phyloP scores from a whole-genome alignment of 2,888 invertebrate genomes.

The Emmelina monodactyla region DNA sequence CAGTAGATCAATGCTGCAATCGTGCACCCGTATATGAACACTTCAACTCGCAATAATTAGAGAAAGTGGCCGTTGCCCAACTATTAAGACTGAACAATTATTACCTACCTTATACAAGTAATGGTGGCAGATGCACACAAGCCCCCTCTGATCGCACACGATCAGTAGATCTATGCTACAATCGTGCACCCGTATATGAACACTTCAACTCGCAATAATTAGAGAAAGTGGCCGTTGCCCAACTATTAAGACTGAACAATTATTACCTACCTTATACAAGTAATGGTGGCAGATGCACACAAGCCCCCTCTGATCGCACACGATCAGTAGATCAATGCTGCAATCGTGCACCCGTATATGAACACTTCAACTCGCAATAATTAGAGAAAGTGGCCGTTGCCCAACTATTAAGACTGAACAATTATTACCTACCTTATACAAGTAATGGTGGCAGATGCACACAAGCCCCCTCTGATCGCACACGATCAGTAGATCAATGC shows the following conservation, averaged over 20 bases:
- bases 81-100: too few relatives aligned
- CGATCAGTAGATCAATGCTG: constrained; percentile 79
- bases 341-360: constrained; percentile 85
- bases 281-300: constrained; percentile 81
- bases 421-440: constrained; percentile 79
- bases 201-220: too few relatives aligned
- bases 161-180: constrained; percentile 83
- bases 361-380: too few relatives aligned
- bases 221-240: too few relatives aligned
- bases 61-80: too few relatives aligned
- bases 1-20: constrained; percentile 81
- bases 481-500: constrained; percentile 79
- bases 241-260: too few relatives aligned
- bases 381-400: too few relatives aligned
- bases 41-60: too few relatives aligned
- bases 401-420: too few relatives aligned
- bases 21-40: constrained; percentile 82
- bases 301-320: constrained; percentile 77
- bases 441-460: constrained; percentile 78
- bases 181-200: constrained; percentile 83
- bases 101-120: constrained; percentile 80
- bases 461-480: constrained; percentile 78
- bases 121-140: constrained; percentile 78
- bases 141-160: constrained; percentile 75
- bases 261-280: constrained; percentile 77